Base-by-base conservation (phyloP, 2,888 invertebrate species). In the Phasia obesa region DNA sequence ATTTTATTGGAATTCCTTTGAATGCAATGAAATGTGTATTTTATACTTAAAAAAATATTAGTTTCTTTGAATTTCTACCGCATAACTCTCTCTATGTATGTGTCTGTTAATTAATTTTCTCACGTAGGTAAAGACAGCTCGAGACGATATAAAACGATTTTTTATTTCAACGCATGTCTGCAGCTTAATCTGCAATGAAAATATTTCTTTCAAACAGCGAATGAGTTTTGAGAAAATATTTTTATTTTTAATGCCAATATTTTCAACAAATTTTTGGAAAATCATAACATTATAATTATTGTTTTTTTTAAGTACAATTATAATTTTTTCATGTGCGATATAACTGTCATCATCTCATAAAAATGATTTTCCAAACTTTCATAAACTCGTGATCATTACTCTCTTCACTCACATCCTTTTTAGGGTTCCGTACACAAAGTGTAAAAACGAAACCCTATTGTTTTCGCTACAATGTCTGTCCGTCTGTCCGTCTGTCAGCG, bases 301-400 rank as follows among this genome's bases (percentile, higher is more conserved):
- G 21, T 27, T 38, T 78, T 57, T 47, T 78, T 23, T 23, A 25
- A 25, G 47, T 70, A 27, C 2, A 65, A 23, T 19, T 55, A 21
- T 47, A 31, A 27, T 42, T 25, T 53, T 47, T 44, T 21, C 17
- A 19, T 49, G n/a, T 70, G 55, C 51, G 69, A 83, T 75, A 78
- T 75, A 78, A 78, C 65, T 75, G 82, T 83, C 82, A 75, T 53
- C 78, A 71, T 65, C n/a, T 60, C 47, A 75, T 79, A 78, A 65
- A n/a, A n/a, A n/a, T n/a, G n/a, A 78, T 78, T 65, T 51, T 57
- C 5, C 27, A 31, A 47, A 31, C 4, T 1, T 38, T 23, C 17
- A 47, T n/a, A n/a, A n/a, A n/a, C n/a, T n/a, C 4, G 17, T 42
- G 11, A 4, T 51, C 19, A 2, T 19, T 38, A 21, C n/a, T 59